Conservation (phyloP, 1,140 invertebrate species). For the Micrasema minimum region DNA sequence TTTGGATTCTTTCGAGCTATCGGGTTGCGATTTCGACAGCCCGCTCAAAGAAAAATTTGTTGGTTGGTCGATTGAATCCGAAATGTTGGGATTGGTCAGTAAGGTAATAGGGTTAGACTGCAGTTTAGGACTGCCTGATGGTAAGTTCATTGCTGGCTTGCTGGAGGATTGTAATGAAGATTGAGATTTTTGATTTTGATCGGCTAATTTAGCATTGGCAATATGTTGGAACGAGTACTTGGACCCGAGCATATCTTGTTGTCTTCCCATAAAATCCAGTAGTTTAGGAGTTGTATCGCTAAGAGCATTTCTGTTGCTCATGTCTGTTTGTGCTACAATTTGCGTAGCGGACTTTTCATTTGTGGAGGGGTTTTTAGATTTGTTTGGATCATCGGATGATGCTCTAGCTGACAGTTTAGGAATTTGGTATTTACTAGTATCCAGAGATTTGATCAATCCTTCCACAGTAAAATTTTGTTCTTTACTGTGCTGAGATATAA, state of each 20-base stretch:
- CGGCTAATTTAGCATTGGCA: constrained; percentile 45
- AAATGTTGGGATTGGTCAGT: constrained; percentile 37
- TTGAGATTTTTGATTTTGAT: constrained; percentile 47
- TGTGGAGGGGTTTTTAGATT: constrained; percentile 39
- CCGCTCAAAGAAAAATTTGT: constrained; percentile 46
- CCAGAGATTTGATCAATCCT: constrained; percentile 79
- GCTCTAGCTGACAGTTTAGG: constrained; percentile 78
- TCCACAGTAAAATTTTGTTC: constrained; percentile 73
- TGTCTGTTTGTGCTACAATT: constrained; percentile 27
- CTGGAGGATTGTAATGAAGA: constrained; percentile 26
- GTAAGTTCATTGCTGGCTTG: constrained; percentile 40
- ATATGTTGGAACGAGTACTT: constrained; percentile 51
- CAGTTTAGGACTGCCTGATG: constrained; percentile 43
- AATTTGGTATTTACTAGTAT: constrained; percentile 86
- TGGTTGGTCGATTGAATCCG: constrained; percentile 38
- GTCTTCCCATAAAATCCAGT: constrained; percentile 48
- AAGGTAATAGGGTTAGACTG: constrained; percentile 43
- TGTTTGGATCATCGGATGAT: constrained; percentile 57
- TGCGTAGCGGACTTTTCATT: constrained; percentile 43
- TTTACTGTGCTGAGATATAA: constrained; percentile 66
- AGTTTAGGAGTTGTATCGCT: constrained; percentile 42
- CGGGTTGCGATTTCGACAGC: constrained; percentile 42
- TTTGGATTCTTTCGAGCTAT: constrained; percentile 46
- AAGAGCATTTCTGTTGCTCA: constrained; percentile 20
- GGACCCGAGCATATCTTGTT: constrained; percentile 40